These are phyloP conservation scores for Cinclus mexicanus DNA, from an alignment of 2,113 vertebrate genomes.

Conservation along the genomic window DNA sequence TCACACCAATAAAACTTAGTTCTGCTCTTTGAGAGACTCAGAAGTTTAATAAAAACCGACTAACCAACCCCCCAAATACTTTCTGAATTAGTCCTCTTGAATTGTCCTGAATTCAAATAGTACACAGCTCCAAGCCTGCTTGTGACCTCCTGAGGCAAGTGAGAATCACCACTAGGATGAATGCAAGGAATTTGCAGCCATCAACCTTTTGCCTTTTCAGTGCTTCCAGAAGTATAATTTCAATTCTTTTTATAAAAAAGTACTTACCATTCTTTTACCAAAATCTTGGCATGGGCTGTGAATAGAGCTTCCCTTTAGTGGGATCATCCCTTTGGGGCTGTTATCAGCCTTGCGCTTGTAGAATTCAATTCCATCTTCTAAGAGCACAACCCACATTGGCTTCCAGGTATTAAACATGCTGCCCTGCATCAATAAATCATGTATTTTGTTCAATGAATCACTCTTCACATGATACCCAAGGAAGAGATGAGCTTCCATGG, in stretches of 20 bases:
- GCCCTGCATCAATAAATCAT: constrained; percentile 74
- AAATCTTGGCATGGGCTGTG: constrained; percentile 90
- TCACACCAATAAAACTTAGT: not conserved
- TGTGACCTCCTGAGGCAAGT: not conserved
- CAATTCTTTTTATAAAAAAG: not conserved
- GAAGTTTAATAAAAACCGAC: not conserved
- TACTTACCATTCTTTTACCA: constrained; percentile 86
- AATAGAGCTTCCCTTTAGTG: constrained; percentile 85
- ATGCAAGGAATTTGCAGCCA: not conserved
- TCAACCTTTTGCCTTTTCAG: not conserved
- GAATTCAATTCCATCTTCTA: constrained; percentile 92
- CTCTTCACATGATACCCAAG: not conserved
- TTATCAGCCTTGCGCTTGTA: constrained; percentile 92
- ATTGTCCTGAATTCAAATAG: not conserved
- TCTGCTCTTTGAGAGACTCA: not conserved
- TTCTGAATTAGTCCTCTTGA: not conserved
- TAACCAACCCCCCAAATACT: not conserved
- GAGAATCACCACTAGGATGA: fast-evolving
- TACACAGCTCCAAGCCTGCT: not conserved
- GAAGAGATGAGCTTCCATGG: not conserved
- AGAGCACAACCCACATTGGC: constrained; percentile 89
- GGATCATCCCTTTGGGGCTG: constrained; percentile 94
- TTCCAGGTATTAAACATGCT: constrained; percentile 93
- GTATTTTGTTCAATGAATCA: not conserved
- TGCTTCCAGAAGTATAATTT: not conserved